These are phyloP conservation scores for Frankliniella fusca DNA, from an alignment of 2,888 invertebrate genomes.

Conservation along the genomic window DNA sequence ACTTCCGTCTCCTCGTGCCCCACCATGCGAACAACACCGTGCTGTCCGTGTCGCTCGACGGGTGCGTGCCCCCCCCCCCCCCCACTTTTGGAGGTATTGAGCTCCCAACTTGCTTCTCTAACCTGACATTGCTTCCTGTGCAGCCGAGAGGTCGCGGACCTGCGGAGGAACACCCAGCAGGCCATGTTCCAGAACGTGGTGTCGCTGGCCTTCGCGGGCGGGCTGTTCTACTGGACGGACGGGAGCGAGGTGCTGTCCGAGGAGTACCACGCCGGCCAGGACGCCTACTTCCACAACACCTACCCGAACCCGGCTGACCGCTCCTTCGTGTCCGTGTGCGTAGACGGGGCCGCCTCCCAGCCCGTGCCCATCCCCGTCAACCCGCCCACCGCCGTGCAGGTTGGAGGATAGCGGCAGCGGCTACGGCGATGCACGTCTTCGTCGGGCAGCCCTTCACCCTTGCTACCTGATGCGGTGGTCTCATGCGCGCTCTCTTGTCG, in stretches of 20 bases:
- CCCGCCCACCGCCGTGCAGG: conserved; percentile 57
- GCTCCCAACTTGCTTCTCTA: background rate
- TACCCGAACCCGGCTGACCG: conserved; percentile 56
- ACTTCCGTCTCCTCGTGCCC: conserved; percentile 73
- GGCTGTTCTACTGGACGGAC: conserved; percentile 82
- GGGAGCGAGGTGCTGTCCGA: conserved; percentile 72
- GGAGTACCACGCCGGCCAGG: conserved; percentile 65
- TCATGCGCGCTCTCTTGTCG: no score
- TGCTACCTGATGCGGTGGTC: no score
- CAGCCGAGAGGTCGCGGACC: conserved; percentile 65
- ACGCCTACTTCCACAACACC: conserved; percentile 73
- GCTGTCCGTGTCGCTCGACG: conserved; percentile 74
- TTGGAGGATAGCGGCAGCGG: no score
- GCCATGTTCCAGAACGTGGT: conserved; percentile 69
- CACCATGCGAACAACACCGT: conserved; percentile 72
- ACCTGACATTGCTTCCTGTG: conserved; percentile 34
- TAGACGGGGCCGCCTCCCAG: conserved; percentile 66
- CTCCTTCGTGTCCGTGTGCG: conserved; percentile 49
- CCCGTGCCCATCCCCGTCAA: conserved; percentile 75
- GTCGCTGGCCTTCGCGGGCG: conserved; percentile 70
- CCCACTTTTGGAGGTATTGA: background rate
- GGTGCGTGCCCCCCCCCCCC: conserved; percentile 51
- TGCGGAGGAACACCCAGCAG: conserved; percentile 68
- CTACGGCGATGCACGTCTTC: no score
- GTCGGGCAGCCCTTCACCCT: no score